These are phyloP conservation scores for Notolepis coatsorum DNA, from an alignment of 2,797 vertebrate genomes.

Conservation along the genomic window DNA sequence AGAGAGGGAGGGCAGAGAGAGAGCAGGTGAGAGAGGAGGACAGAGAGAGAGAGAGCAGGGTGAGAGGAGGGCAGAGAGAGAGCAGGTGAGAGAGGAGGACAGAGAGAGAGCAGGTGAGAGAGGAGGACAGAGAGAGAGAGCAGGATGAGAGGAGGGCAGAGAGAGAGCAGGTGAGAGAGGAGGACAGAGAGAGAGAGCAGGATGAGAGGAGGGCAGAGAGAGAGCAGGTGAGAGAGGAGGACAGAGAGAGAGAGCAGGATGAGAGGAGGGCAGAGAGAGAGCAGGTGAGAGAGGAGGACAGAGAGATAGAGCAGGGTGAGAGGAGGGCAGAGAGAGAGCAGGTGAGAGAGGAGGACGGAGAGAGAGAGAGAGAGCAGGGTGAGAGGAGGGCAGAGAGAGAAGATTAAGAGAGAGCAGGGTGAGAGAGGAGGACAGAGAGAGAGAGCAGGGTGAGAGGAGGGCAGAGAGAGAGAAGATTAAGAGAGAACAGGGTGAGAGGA, in stretches of 20 bases:
- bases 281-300: constrained; percentile 46
- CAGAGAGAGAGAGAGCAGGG: neutral
- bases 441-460: neutral
- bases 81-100: constrained; percentile 47
- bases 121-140: too few relatives aligned
- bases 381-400: constrained; percentile 8
- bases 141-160: neutral
- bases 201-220: too few relatives aligned
- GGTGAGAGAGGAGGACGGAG: neutral
- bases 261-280: constrained; percentile 23
- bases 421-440: neutral
- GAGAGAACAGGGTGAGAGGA: constrained; percentile 13
- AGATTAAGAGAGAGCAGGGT: too few relatives aligned
- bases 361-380: constrained; percentile 25
- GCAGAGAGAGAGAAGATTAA: constrained; percentile 8
- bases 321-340: too few relatives aligned
- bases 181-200: constrained; percentile 18
- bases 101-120: too few relatives aligned
- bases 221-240: neutral
- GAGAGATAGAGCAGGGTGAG: too few relatives aligned
- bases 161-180: constrained; percentile 18
- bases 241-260: neutral
- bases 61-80: constrained; percentile 18
- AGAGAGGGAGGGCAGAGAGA: too few relatives aligned
- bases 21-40: neutral